Percentiles rank a stretch among this genome's conserved stretches.
These are phyloP conservation scores for Microplitis demolitor DNA, from an alignment of 1,140 invertebrate genomes.

Conservation along the genomic window DNA sequence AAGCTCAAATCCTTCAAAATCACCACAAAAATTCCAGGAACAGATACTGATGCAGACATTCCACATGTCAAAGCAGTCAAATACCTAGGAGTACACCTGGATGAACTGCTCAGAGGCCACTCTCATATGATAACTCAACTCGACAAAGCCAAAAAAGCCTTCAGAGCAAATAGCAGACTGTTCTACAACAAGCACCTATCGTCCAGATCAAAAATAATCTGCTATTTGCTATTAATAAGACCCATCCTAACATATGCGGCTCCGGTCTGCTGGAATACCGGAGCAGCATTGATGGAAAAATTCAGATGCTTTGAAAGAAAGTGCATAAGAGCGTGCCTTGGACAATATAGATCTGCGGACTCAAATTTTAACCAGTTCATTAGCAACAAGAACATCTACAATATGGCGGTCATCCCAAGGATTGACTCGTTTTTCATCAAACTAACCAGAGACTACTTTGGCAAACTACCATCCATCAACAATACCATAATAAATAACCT, in stretches of 20 bases:
- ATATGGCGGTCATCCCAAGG: neutral
- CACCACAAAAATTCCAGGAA: neutral
- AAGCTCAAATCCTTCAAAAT: neutral
- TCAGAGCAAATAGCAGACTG: neutral
- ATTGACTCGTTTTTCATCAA: neutral
- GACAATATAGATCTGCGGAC: neutral
- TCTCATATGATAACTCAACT: neutral
- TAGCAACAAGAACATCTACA: neutral
- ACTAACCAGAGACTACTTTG: neutral
- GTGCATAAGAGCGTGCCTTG: neutral
- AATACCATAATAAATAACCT: too few species aligned
- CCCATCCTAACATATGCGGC: slow-evolving; percentile 26
- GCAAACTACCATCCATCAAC: too few species aligned
- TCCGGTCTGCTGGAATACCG: slow-evolving; percentile 18
- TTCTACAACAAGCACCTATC: slow-evolving; percentile 24
- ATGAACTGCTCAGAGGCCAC: slow-evolving; percentile 3
- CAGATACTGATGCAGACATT: neutral
- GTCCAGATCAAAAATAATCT: slow-evolving; percentile 23
- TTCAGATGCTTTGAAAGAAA: slow-evolving; percentile 9
- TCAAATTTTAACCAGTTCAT: neutral
- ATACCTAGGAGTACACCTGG: slow-evolving; percentile 10
- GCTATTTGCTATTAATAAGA: slow-evolving; percentile 27
- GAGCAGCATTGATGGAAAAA: neutral
- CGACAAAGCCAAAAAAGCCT: slow-evolving; percentile 2
- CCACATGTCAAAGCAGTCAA: neutral